Percentiles rank a stretch among this genome's conserved stretches.
Evolutionary conservation across 2,888 invertebrate genomes (phyloP).

Genomic region (Glyphotaelius pellucidus): DNA sequence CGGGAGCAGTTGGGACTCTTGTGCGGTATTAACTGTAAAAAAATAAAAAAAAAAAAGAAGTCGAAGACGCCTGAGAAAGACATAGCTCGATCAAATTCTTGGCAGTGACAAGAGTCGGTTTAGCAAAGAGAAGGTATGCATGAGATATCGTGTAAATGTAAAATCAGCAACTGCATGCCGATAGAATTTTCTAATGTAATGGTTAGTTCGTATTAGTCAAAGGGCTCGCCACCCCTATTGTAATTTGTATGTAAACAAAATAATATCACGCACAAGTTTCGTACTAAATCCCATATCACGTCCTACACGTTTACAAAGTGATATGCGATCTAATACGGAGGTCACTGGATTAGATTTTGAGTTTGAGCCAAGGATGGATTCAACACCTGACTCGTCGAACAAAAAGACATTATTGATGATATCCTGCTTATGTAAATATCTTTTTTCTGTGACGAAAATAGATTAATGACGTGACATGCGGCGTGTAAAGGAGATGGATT

Average conservation of each 20-base stretch:
- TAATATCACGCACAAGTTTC: neutral
- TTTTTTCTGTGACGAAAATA: conserved; percentile 50
- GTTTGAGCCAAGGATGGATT: conserved; percentile 39
- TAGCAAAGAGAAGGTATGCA: no score
- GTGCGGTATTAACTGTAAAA: no score
- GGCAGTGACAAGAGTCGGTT: no score
- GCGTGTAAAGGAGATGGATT: conserved; percentile 39
- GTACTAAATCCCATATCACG: neutral
- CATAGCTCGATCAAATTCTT: no score
- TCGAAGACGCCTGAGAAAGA: no score
- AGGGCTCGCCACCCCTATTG: neutral
- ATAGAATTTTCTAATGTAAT: neutral
- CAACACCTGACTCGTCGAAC: conserved; percentile 42
- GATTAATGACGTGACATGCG: conserved; percentile 43
- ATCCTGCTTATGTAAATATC: conserved; percentile 54
- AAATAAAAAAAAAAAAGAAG: no score
- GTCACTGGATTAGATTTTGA: conserved; percentile 46
- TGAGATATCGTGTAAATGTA: neutral
- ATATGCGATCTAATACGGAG: neutral
- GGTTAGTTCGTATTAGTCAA: neutral
- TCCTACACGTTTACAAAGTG: neutral
- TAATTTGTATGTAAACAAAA: neutral
- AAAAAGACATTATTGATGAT: conserved; percentile 51
- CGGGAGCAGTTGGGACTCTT: no score
- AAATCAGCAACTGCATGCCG: neutral